phyloP scores from a whole-genome alignment of 2,113 vertebrate species.

The Erythrolamprus reginae region DNA sequence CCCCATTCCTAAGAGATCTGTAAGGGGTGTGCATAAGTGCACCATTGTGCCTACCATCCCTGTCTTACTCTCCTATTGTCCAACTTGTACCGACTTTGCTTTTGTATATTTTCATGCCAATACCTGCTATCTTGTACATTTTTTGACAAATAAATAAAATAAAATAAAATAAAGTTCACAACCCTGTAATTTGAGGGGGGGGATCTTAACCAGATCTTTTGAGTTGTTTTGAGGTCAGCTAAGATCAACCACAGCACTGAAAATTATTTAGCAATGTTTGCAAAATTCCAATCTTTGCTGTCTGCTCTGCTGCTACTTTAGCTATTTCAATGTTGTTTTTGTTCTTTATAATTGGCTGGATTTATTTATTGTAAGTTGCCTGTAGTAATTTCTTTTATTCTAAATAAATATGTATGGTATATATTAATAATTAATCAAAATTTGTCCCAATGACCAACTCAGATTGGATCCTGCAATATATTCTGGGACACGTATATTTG shows the following conservation, averaged over 20 bases:
- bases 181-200: neutral
- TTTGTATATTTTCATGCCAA: no score
- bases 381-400: neutral
- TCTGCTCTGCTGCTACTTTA: neutral
- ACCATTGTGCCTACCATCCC: no score
- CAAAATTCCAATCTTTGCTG: neutral
- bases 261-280: neutral
- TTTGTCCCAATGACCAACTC: neutral
- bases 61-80: no score
- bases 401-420: neutral
- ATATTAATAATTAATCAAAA: neutral
- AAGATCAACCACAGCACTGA: neutral
- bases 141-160: no score
- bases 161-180: no score
- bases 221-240: neutral
- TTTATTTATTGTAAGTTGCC: neutral
- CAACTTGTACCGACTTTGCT: no score
- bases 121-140: no score
- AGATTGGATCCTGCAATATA: neutral
- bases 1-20: no score
- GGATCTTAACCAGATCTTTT: neutral
- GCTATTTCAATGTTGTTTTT: neutral
- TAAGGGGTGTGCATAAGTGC: no score
- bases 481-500: neutral
- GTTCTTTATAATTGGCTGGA: neutral